Conservation (phyloP, 2,113 vertebrate genomes). For the Catharus minimus region DNA sequence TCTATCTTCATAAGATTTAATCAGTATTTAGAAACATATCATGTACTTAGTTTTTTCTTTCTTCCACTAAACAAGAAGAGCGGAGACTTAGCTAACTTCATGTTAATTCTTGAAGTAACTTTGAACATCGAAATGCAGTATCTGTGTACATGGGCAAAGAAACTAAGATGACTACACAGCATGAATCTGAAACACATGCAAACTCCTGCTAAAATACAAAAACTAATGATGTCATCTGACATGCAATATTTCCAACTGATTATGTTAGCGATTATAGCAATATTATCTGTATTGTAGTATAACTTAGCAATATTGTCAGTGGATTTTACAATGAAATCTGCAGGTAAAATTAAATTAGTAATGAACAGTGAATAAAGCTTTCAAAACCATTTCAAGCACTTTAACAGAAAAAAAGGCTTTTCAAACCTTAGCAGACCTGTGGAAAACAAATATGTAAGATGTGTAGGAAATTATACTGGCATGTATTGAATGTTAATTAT, state of each 20-base stretch:
- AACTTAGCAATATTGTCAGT: background rate
- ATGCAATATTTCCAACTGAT: background rate
- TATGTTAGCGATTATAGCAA: fast-evolving
- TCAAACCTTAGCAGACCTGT: background rate
- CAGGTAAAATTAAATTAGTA: background rate
- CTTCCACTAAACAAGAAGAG: background rate
- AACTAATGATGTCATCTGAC: background rate
- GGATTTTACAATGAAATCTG: background rate
- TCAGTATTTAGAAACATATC: background rate
- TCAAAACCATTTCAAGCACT: background rate
- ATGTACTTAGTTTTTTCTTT: background rate
- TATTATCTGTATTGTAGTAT: background rate
- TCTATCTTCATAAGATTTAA: background rate
- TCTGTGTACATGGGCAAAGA: background rate
- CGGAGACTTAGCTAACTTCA: background rate
- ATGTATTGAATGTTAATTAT: background rate
- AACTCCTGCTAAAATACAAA: background rate
- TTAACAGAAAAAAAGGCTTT: background rate
- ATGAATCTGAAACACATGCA: background rate
- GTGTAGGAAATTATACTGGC: background rate
- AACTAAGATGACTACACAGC: background rate
- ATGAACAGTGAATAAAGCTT: background rate
- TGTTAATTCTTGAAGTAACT: background rate
- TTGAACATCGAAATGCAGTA: fast-evolving
- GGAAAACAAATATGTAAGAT: background rate